Evolutionary conservation across 92 coral and sea anemone species (phyloP).

Genomic region (Meandrina meandrites): DNA sequence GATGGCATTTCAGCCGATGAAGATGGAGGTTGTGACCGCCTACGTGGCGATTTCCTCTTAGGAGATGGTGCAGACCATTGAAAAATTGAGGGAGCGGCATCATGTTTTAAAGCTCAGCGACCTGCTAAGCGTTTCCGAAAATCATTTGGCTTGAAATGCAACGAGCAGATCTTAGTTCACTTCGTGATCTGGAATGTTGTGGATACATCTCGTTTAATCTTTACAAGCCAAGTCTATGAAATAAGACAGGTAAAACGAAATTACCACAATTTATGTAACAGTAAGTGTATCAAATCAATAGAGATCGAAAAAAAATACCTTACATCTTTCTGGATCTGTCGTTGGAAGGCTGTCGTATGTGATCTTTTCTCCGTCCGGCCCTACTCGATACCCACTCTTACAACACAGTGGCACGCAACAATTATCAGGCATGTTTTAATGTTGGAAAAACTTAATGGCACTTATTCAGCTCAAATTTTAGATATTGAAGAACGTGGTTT

Average conservation of each 20-base stretch:
- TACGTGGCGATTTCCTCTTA: slow-evolving; percentile 34
- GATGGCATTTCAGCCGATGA: slow-evolving; percentile 9
- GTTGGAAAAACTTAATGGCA: no score
- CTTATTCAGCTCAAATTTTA: no score
- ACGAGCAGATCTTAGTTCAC: slow-evolving; percentile 42
- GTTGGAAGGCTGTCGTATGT: background rate
- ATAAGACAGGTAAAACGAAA: no score
- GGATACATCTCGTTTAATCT: no score
- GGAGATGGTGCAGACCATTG: slow-evolving; percentile 39
- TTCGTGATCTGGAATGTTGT: slow-evolving; percentile 42
- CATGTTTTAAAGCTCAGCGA: slow-evolving; percentile 39
- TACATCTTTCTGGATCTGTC: background rate
- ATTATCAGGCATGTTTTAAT: no score
- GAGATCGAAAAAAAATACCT: background rate
- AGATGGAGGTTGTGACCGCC: slow-evolving; percentile 6
- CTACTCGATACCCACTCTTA: background rate
- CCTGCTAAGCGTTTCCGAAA: slow-evolving; percentile 38
- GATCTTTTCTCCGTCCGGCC: background rate
- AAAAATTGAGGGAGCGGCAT: slow-evolving; percentile 51
- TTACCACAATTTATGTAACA: no score
- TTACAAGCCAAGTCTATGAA: slow-evolving; percentile 44
- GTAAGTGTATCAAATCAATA: no score
- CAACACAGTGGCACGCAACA: background rate
- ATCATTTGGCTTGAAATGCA: slow-evolving; percentile 42
- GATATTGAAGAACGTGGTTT: no score